Percentiles rank a stretch among this genome's conserved stretches.
phyloP scores from a whole-genome alignment of 2,888 invertebrate genomes.

The Morpho achilles region DNA sequence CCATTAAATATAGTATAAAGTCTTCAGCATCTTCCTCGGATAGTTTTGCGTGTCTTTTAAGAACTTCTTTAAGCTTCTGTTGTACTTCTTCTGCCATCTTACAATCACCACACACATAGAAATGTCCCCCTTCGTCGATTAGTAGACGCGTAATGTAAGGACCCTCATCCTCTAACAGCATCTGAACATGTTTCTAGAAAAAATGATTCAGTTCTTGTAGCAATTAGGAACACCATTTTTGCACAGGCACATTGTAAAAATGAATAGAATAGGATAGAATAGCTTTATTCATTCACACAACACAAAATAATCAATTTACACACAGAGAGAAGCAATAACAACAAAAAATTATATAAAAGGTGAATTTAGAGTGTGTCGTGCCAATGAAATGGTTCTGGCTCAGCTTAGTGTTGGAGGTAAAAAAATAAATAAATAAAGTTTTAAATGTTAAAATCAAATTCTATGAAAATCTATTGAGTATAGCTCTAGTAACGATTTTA shows the following conservation, averaged over 20 bases:
- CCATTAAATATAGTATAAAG: constrained; percentile 90
- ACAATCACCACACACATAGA: constrained; percentile 98
- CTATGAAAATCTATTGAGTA: no score
- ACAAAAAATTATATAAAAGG: no score
- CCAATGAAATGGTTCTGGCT: no score
- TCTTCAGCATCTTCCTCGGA: constrained; percentile 88
- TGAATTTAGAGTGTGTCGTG: no score
- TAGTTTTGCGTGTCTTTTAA: constrained; percentile 83
- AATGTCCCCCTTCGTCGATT: constrained; percentile 88
- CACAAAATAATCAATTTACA: no score
- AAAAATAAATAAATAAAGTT: no score
- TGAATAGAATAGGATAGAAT: no score
- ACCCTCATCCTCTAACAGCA: constrained; percentile 88
- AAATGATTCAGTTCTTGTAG: not conserved
- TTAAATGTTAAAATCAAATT: no score
- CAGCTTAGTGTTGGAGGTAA: no score
- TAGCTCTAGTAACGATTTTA: no score
- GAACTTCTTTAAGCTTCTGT: constrained; percentile 89
- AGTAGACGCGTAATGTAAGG: constrained; percentile 86
- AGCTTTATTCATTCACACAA: no score
- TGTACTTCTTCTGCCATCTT: constrained; percentile 98
- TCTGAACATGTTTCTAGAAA: constrained; percentile 93
- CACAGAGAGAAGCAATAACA: no score
- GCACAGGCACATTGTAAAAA: not conserved
- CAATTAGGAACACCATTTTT: not conserved